These are phyloP conservation scores for Mirounga angustirostris DNA, from an alignment of 2,113 vertebrate genomes.

Conservation along the genomic window DNA sequence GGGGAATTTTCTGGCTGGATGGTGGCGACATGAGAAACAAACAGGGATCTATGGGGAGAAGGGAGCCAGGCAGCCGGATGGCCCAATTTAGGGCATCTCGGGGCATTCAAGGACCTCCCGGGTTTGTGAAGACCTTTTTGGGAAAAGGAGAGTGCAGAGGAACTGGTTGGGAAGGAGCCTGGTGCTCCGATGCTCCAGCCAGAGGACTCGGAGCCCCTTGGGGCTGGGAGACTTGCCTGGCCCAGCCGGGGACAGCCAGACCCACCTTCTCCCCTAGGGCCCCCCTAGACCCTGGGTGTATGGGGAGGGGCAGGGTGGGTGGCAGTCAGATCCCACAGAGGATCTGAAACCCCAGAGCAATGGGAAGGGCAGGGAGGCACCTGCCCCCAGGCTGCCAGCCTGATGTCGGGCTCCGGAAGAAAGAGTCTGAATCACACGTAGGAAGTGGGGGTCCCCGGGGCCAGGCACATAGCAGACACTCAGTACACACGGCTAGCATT, in stretches of 20 bases:
- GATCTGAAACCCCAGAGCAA: neutral
- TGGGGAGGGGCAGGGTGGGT: accelerated
- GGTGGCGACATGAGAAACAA: neutral
- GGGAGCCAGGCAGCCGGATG: neutral
- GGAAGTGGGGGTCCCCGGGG: accelerated
- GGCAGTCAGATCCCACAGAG: neutral
- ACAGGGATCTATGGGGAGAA: neutral
- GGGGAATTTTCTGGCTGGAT: conserved; percentile 58
- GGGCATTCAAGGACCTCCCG: neutral
- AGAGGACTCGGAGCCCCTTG: neutral
- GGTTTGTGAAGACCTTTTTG: neutral
- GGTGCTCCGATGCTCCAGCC: neutral
- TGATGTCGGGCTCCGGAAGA: neutral
- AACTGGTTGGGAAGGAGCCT: neutral
- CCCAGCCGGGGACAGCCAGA: neutral
- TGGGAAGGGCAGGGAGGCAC: neutral
- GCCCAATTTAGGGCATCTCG: neutral
- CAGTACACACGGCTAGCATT: accelerated
- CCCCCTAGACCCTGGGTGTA: neutral
- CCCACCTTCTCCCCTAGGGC: too few relatives aligned
- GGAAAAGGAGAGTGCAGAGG: neutral
- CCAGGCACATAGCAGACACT: neutral
- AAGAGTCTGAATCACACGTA: accelerated
- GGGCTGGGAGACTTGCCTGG: neutral
- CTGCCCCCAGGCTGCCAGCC: neutral